Conservation (phyloP, 1,140 invertebrate species). For the Drosophila oshimai region DNA sequence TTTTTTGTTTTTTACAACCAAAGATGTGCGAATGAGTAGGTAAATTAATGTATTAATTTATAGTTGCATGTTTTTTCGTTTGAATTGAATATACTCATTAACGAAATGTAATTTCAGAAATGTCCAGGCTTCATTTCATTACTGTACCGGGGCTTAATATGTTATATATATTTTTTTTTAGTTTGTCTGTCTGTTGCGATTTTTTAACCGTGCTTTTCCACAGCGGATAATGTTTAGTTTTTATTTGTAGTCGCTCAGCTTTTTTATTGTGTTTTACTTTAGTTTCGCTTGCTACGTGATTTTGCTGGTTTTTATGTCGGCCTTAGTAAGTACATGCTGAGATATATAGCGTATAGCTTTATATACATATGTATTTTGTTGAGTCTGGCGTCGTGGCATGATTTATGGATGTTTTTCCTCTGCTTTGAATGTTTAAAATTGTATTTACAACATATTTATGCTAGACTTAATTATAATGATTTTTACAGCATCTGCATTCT, state of each 20-base stretch:
- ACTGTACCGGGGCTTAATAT: conserved; percentile 11
- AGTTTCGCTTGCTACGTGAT: not conserved
- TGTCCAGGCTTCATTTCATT: conserved; percentile 2
- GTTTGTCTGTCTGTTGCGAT: conserved; percentile 10
- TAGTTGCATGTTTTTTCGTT: conserved; percentile 26
- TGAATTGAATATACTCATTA: conserved; percentile 64
- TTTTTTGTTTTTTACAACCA: conserved; percentile 63
- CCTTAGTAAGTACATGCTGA: conserved; percentile 17
- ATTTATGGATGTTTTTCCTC: conserved; percentile 53
- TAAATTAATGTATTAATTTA: conserved; percentile 73
- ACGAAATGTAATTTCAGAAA: conserved; percentile 61
- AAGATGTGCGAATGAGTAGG: conserved; percentile 69
- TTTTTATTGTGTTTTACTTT: conserved; percentile 8
- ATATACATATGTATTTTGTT: conserved; percentile 35
- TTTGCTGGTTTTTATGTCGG: conserved; percentile 2
- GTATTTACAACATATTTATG: conserved; percentile 67
- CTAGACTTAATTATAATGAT: conserved; percentile 66
- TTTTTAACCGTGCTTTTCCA: conserved; percentile 22
- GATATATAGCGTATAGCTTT: conserved; percentile 14
- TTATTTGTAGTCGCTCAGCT: conserved; percentile 29
- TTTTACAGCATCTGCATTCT: conserved; percentile 70
- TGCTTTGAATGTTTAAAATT: conserved; percentile 70
- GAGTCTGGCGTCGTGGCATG: conserved; percentile 25
- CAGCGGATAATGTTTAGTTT: conserved; percentile 14
- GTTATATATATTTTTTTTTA: conserved; percentile 7